A percentile compares a stretch with the other conserved stretches of the same genome.
Evolutionary conservation across 2,113 vertebrate genomes (phyloP).

Genomic region (Gallinago paraguaiae): DNA sequence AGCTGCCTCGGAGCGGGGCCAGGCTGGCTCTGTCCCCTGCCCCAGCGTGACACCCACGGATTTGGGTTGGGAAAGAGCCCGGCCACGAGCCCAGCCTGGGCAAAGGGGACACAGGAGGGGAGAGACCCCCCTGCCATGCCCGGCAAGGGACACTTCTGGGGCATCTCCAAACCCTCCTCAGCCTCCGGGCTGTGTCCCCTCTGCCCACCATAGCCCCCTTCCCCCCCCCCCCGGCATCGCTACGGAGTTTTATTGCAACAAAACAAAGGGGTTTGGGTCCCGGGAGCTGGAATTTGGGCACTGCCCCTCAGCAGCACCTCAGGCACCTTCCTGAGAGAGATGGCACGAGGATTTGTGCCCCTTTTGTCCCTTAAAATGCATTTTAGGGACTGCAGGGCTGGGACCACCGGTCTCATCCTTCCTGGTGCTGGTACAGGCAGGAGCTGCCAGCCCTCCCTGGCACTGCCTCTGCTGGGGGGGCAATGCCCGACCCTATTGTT

Average conservation of each 20-base stretch:
- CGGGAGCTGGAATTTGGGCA: accelerated
- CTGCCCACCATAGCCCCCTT: background rate
- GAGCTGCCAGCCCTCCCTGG: background rate
- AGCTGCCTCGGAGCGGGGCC: background rate
- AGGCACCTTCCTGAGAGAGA: accelerated
- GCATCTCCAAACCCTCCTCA: background rate
- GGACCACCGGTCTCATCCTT: accelerated
- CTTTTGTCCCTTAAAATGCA: background rate
- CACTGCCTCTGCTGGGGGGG: background rate
- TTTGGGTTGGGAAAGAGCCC: background rate
- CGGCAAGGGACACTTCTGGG: accelerated
- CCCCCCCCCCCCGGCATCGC: background rate
- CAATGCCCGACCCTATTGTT: background rate
- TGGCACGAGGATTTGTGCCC: background rate
- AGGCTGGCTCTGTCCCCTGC: background rate
- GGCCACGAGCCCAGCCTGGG: background rate
- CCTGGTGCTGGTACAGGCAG: background rate
- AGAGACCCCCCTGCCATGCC: accelerated
- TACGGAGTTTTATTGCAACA: background rate
- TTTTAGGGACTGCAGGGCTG: background rate
- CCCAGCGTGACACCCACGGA: background rate
- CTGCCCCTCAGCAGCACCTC: background rate
- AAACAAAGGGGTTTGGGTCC: background rate
- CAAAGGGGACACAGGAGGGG: background rate
- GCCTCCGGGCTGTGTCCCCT: accelerated